These are phyloP conservation scores for Malurus elegans DNA, from an alignment of 2,113 vertebrate genomes.

Conservation along the genomic window DNA sequence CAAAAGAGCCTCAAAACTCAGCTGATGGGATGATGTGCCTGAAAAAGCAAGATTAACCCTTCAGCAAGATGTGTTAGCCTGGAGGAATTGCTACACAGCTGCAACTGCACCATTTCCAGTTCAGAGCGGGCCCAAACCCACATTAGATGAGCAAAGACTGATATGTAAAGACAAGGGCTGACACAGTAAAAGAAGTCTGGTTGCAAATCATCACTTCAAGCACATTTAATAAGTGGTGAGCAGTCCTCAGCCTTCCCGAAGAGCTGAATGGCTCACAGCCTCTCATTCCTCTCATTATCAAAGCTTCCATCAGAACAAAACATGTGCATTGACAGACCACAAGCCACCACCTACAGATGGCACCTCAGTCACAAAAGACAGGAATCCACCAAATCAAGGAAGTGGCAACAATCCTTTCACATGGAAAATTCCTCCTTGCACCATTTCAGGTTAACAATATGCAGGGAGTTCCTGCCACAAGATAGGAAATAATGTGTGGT, in stretches of 20 bases:
- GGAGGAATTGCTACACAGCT: accelerated
- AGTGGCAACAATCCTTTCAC: neutral
- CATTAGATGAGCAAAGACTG: neutral
- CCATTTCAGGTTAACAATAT: neutral
- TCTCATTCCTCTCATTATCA: neutral
- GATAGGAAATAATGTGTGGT: accelerated
- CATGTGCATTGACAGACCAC: neutral
- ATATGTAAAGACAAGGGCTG: neutral
- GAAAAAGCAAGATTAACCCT: neutral
- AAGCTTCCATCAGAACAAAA: neutral
- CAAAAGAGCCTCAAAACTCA: neutral
- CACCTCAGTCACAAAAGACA: neutral
- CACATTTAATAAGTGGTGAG: neutral
- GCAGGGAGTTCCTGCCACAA: neutral
- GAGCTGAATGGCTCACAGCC: accelerated
- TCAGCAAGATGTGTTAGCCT: neutral
- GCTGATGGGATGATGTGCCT: neutral
- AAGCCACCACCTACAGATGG: neutral
- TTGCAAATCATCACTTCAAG: neutral
- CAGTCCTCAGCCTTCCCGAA: neutral
- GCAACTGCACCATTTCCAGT: neutral
- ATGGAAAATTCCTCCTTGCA: neutral
- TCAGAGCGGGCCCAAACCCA: neutral
- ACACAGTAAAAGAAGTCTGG: neutral
- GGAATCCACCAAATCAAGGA: neutral